These are phyloP conservation scores for Pteria penguin DNA, from an alignment of 2,888 invertebrate genomes.

Conservation along the genomic window DNA sequence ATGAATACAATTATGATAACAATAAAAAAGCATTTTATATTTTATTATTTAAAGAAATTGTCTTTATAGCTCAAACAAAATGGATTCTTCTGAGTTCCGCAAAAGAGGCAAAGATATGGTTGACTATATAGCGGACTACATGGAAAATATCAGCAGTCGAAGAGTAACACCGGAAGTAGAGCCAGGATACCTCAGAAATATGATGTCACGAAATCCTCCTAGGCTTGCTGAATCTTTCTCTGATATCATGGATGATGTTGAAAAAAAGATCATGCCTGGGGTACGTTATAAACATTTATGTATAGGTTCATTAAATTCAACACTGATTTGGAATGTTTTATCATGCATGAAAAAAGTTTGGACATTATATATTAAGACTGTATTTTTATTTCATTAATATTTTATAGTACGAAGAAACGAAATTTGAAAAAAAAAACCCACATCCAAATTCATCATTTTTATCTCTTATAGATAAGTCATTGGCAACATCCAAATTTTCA, in stretches of 20 bases:
- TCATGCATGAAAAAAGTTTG: no score
- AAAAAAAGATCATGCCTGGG: constrained; percentile 78
- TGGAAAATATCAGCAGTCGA: constrained; percentile 70
- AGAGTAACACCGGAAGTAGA: constrained; percentile 75
- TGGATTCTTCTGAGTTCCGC: constrained; percentile 77
- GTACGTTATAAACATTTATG: constrained; percentile 57
- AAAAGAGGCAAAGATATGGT: constrained; percentile 78
- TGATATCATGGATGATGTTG: constrained; percentile 77
- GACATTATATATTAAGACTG: no score
- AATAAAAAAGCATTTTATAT: background rate
- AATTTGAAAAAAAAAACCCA: no score
- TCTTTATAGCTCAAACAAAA: constrained; percentile 33
- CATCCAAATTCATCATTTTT: background rate
- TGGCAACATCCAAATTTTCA: constrained; percentile 99
- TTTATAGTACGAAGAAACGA: no score
- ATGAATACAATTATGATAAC: background rate
- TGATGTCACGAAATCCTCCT: constrained; percentile 75
- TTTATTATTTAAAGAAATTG: background rate
- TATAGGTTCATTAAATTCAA: no score
- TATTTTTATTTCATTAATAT: no score
- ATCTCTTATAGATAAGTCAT: constrained; percentile 85
- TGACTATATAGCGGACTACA: constrained; percentile 78
- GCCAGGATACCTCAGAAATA: constrained; percentile 76
- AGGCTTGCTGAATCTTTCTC: constrained; percentile 74
- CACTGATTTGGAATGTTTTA: no score